A percentile compares a stretch with the other conserved stretches of the same genome.
phyloP scores from a whole-genome alignment of 2,888 invertebrate genomes.

The Rotaria magnacalcarata region DNA sequence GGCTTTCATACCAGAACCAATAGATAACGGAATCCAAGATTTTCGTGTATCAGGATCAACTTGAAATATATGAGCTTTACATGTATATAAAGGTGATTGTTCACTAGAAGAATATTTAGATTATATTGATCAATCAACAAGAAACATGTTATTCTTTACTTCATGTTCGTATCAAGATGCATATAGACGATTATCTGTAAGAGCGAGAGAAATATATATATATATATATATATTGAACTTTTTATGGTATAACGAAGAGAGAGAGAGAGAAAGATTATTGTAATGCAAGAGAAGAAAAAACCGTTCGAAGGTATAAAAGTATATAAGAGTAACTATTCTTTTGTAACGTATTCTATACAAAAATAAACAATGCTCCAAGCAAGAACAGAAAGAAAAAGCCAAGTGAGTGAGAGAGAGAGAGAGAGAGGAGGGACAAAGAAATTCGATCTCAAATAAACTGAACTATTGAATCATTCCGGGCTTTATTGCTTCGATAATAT shows the following conservation, averaged over 20 bases:
- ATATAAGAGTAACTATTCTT: not conserved
- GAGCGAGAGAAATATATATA: not conserved
- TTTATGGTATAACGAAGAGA: not conserved
- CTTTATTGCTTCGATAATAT: not conserved
- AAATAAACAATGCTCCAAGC: conserved; percentile 1
- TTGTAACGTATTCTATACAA: conserved; percentile 1
- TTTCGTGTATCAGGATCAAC: conserved; percentile 96
- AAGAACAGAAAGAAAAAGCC: not conserved
- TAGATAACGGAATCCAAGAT: conserved; percentile 78
- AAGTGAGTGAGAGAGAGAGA: not conserved
- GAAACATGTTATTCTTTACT: not conserved
- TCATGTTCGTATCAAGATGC: not conserved
- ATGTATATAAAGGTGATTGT: conserved; percentile 90
- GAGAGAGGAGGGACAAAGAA: not conserved
- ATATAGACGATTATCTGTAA: not conserved
- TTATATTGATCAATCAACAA: not conserved
- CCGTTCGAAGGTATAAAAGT: not conserved
- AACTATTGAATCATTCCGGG: not conserved
- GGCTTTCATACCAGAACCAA: conserved; percentile 61
- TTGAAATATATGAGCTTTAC: conserved; percentile 97
- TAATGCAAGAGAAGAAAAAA: not conserved
- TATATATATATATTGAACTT: not conserved
- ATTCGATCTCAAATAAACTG: not conserved
- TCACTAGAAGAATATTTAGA: conserved; percentile 67
- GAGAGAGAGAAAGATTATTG: not conserved